These are phyloP conservation scores for Caenorhabditis zanzibari DNA, from an alignment of 2,888 invertebrate species.

Conservation along the genomic window DNA sequence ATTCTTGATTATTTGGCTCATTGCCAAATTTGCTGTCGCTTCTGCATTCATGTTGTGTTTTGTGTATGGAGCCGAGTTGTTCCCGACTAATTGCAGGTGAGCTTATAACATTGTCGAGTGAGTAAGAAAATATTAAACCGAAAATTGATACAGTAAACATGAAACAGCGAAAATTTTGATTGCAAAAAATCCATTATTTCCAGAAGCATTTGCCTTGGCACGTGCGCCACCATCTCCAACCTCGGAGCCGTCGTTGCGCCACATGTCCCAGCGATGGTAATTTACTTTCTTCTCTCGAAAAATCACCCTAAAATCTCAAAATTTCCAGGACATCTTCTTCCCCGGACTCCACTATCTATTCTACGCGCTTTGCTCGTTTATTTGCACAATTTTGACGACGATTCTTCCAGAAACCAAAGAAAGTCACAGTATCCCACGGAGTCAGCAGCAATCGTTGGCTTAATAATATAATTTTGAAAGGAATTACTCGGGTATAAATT, in stretches of 20 bases:
- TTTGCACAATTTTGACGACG: constrained; percentile 64
- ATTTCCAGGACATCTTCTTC: constrained; percentile 60
- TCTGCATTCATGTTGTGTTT: constrained; percentile 79
- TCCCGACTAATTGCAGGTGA: constrained; percentile 74
- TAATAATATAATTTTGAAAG: constrained; percentile 12
- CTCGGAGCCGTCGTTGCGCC: constrained; percentile 72
- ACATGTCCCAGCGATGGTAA: constrained; percentile 70
- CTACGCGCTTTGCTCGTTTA: constrained; percentile 60
- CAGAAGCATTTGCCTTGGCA: constrained; percentile 73
- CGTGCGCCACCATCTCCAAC: constrained; percentile 73
- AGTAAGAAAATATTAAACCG: no score
- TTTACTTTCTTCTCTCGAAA: background rate
- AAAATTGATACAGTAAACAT: no score
- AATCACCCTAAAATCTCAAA: background rate
- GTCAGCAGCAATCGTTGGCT: constrained; percentile 66
- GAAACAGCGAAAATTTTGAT: no score
- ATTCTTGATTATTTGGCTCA: constrained; percentile 77
- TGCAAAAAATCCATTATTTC: background rate
- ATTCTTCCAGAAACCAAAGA: constrained; percentile 68
- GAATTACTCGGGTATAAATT: constrained; percentile 11
- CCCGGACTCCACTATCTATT: constrained; percentile 63
- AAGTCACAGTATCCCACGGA: constrained; percentile 30
- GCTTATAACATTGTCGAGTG: no score
- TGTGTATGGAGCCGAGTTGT: constrained; percentile 78
- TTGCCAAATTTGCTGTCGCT: constrained; percentile 78